Base-by-base conservation (phyloP, 2,888 invertebrate genomes). In the Rhagophthalmus giganteus region DNA sequence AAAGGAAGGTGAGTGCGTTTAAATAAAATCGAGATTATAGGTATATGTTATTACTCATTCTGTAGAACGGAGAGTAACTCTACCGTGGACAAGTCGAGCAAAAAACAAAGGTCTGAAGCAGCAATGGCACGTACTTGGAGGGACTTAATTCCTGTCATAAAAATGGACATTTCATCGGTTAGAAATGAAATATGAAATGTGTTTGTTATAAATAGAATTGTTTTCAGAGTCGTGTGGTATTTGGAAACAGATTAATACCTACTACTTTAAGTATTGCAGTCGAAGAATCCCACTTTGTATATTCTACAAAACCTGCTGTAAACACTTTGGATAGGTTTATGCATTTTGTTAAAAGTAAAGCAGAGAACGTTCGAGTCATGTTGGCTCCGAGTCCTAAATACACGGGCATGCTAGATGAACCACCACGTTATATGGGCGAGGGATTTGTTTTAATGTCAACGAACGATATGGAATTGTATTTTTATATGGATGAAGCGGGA, bases 371-470 rank as follows among this genome's bases (percentile, higher is more conserved):
- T 56, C 90, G 94, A 78, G 90, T 96, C 0, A 90, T 96, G 77
- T 80, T 98, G 57, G 94, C 94, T n/a, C 95, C 95, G 9, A 95
- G 94, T 77, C 91, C 93, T 1, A 94, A 94, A 69, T 97, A 95
- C 73, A 91, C 88, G 2, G 93, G 94, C 3, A 85, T 91, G 80
- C 86, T 90, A 2, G 95, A 95, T 74, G 94, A 94, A 65, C 96
- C 98, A 0, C 98, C 98, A 0, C 78, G 93, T 35, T 95, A 91
- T 67, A 98, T 98, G 97, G 98, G 98, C 2, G 96, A 96, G 76
- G 98, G 97, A 0, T 98, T 98, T 76, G 96, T 96, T 1, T 85
- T 99, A 6, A 86, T 98, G 79, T 95, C 95, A 70, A 93, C 95
- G 1, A 96, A 96, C 70, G 88, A 90, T 69, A 86, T 97, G 64